phyloP scores from a whole-genome alignment of 2,113 vertebrate genomes.

The Bettongia penicillata region DNA sequence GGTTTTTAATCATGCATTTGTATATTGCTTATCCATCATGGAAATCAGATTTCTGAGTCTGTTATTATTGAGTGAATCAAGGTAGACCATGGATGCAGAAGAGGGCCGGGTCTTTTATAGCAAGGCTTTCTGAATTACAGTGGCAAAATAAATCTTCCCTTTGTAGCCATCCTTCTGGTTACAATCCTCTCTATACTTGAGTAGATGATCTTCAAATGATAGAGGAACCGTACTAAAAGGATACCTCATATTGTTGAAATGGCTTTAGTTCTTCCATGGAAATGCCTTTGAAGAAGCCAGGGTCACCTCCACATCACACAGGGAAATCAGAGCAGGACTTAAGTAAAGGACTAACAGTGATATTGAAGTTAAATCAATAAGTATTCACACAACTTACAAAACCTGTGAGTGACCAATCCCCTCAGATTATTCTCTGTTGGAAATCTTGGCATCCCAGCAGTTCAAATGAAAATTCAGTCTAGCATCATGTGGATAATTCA shows the following conservation, averaged over 20 bases:
- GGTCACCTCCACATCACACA: not conserved
- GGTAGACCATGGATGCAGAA: not conserved
- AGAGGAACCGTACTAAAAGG: not conserved
- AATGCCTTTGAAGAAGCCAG: not conserved
- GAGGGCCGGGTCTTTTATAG: not conserved
- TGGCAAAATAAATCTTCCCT: not conserved
- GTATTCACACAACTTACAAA: not conserved
- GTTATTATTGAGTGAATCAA: not conserved
- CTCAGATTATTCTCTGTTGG: not conserved
- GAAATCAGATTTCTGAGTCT: not conserved
- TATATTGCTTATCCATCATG: not conserved
- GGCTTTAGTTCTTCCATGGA: not conserved
- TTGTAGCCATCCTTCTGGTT: not conserved
- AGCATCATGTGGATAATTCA: not conserved
- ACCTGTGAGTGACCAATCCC: not conserved
- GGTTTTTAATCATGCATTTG: not conserved
- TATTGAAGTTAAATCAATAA: not conserved
- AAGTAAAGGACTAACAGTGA: not conserved
- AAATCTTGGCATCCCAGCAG: not conserved
- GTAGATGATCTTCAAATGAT: not conserved
- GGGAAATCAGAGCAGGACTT: not conserved
- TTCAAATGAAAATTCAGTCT: not conserved
- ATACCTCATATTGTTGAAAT: not conserved
- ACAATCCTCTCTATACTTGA: not conserved
- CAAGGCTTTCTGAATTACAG: not conserved